Conservation (phyloP, 2,797 vertebrate species). For the Pelochelys cantorii region DNA sequence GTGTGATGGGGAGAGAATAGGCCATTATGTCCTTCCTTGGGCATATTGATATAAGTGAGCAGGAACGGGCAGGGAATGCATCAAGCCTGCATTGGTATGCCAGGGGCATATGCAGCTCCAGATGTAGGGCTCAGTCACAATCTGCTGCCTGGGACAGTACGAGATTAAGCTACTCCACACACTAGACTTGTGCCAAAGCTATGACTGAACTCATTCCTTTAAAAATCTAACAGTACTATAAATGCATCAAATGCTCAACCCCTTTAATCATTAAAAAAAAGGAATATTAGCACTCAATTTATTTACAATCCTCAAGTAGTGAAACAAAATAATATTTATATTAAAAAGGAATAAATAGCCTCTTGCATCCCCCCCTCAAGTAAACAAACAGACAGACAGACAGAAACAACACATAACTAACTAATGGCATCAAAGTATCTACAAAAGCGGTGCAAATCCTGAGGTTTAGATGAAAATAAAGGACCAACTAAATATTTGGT, state of each 20-base stretch:
- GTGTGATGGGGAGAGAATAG: not conserved
- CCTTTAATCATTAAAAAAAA: not conserved
- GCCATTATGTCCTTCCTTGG: not conserved
- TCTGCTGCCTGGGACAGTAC: not conserved
- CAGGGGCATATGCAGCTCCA: not conserved
- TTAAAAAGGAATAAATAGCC: not conserved
- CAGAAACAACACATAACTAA: not conserved
- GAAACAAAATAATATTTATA: not conserved
- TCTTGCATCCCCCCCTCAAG: accelerated
- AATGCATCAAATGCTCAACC: not conserved
- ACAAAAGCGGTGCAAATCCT: not conserved
- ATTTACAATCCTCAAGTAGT: not conserved
- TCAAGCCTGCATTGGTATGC: too few relatives aligned
- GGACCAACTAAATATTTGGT: not conserved
- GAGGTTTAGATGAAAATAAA: slow-evolving; percentile 13
- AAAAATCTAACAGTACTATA: not conserved
- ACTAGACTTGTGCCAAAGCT: not conserved
- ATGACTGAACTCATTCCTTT: not conserved
- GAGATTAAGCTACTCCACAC: not conserved
- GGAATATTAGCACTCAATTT: not conserved
- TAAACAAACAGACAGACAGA: too few relatives aligned
- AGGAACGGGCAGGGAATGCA: accelerated
- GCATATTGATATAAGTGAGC: not conserved
- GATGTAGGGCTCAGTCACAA: not conserved
- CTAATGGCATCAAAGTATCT: not conserved